Evolutionary conservation across 2,797 vertebrate species (phyloP).

Genomic region (Lithobates pipiens): DNA sequence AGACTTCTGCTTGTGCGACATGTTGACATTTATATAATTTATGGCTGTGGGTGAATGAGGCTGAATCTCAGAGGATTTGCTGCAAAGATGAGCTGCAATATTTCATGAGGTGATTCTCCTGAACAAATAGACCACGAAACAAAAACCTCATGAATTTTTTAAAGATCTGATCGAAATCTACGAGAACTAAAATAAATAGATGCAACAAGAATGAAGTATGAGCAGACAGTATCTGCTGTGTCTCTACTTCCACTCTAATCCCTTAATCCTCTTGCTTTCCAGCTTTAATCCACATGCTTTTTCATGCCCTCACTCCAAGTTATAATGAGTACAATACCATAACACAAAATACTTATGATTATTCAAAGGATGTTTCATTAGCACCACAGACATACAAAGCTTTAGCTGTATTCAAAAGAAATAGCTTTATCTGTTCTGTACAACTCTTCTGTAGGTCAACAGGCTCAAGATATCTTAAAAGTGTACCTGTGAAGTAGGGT

Average conservation of each 20-base stretch:
- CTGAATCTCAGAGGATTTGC: constrained; percentile 33
- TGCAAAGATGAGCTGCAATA: constrained; percentile 54
- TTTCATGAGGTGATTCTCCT: constrained; percentile 66
- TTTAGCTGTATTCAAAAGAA: constrained; percentile 12
- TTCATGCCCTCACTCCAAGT: constrained; percentile 58
- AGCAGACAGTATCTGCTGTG: constrained; percentile 59
- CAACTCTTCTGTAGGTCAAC: constrained; percentile 17
- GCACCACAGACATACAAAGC: constrained; percentile 11
- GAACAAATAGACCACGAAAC: constrained; percentile 64
- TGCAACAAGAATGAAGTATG: constrained; percentile 50
- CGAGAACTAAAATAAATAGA: background rate
- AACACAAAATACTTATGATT: constrained; percentile 24
- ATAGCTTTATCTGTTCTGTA: constrained; percentile 36
- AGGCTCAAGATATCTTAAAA: background rate
- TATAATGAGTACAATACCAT: constrained; percentile 45
- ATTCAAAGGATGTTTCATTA: constrained; percentile 49
- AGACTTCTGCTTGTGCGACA: constrained; percentile 23
- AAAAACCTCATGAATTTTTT: constrained; percentile 67
- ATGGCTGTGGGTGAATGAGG: constrained; percentile 60
- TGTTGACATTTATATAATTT: constrained; percentile 56
- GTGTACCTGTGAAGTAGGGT: no score
- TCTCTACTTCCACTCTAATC: constrained; percentile 67
- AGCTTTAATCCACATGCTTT: constrained; percentile 66
- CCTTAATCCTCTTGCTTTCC: constrained; percentile 72
- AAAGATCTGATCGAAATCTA: constrained; percentile 63